Evolutionary conservation across 2,888 invertebrate genomes (phyloP).

Genomic region (Tetrapedia diversipes): DNA sequence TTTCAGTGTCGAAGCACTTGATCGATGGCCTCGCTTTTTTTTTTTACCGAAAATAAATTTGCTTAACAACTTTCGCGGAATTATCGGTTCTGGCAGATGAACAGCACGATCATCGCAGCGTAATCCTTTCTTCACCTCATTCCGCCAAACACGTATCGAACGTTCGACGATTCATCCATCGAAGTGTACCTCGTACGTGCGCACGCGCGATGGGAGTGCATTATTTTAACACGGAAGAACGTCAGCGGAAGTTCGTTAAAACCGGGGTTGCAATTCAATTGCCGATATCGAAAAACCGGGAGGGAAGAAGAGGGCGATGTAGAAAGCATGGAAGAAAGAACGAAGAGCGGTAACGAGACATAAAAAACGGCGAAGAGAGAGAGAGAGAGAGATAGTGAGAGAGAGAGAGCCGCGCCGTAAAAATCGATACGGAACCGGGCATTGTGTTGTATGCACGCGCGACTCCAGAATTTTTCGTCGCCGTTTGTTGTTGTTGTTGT

Average conservation of each 20-base stretch:
- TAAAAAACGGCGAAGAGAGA: background rate
- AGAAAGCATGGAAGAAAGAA: background rate
- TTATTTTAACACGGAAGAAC: slow-evolving; percentile 48
- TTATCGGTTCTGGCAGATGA: no score
- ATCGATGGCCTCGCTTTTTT: no score
- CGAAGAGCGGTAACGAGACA: background rate
- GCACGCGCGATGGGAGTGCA: slow-evolving; percentile 14
- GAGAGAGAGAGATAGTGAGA: background rate
- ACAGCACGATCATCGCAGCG: no score
- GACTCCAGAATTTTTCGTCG: slow-evolving; percentile 47
- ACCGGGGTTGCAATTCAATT: slow-evolving; percentile 60
- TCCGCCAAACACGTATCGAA: no score
- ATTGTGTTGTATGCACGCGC: slow-evolving; percentile 55
- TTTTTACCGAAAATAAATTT: no score
- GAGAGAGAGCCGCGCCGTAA: no score
- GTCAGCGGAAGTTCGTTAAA: slow-evolving; percentile 60
- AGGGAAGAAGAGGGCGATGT: background rate
- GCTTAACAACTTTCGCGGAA: no score
- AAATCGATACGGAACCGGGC: slow-evolving; percentile 60
- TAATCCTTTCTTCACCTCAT: no score
- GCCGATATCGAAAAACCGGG: slow-evolving; percentile 22
- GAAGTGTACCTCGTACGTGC: no score
- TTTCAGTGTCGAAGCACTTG: no score
- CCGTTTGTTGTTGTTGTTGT: no score
- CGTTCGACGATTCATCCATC: no score